phyloP scores from a whole-genome alignment of 2,113 vertebrate genomes.

The Albula goreensis region DNA sequence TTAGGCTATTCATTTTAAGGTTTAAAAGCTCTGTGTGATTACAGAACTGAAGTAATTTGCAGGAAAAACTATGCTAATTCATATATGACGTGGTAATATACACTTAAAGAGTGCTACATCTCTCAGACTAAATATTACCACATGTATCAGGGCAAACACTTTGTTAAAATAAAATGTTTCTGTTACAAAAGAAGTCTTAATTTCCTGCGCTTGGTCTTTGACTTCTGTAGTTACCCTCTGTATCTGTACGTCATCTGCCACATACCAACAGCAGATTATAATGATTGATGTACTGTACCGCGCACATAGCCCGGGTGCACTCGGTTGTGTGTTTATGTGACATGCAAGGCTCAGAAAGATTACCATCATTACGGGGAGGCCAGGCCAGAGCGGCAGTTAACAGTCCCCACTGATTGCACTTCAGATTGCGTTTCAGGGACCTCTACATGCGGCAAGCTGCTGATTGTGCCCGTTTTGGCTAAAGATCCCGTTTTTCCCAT shows the following conservation, averaged over 20 bases:
- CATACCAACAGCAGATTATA: neutral
- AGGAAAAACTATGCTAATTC: neutral
- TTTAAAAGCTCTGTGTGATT: neutral
- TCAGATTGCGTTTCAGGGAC: neutral
- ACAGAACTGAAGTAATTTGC: neutral
- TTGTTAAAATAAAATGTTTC: neutral
- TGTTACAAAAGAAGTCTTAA: neutral
- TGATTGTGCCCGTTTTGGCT: constrained; percentile 33
- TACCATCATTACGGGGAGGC: neutral
- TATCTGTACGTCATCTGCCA: neutral
- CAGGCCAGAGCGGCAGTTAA: neutral
- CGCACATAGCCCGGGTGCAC: neutral
- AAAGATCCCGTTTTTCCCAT: constrained; percentile 33
- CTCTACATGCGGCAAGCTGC: neutral
- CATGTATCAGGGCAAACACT: neutral
- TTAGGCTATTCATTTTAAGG: neutral
- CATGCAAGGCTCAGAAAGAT: neutral
- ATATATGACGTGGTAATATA: neutral
- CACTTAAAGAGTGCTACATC: neutral
- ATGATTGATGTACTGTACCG: neutral
- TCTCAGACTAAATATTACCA: neutral
- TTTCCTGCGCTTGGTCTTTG: neutral
- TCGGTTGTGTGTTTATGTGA: neutral
- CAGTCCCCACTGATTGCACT: neutral
- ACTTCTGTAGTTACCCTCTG: neutral